A percentile compares a stretch with the other conserved stretches of the same genome.
phyloP scores from a whole-genome alignment of 1,140 invertebrate species.

The Watersipora subatra region DNA sequence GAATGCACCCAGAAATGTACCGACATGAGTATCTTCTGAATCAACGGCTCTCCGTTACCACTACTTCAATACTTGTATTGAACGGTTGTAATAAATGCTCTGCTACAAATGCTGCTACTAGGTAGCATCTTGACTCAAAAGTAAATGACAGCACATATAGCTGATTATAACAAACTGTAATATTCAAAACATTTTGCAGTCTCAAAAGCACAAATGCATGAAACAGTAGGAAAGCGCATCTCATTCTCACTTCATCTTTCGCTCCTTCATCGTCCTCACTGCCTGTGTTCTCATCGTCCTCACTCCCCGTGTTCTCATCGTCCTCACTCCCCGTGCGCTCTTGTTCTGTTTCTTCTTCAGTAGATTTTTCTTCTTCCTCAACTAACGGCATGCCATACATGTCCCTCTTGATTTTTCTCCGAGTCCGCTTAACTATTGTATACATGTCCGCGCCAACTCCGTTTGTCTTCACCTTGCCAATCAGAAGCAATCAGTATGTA shows the following conservation, averaged over 20 bases:
- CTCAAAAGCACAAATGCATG: background rate
- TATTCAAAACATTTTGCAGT: too few species aligned
- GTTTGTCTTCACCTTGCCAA: too few species aligned
- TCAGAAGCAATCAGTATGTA: too few species aligned
- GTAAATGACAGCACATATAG: too few species aligned
- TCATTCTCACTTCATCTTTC: background rate
- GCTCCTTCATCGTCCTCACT: background rate
- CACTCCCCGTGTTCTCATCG: constrained; percentile 8
- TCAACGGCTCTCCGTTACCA: too few species aligned
- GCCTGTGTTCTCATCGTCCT: constrained; percentile 15
- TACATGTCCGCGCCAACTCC: constrained; percentile 45
- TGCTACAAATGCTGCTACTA: too few species aligned
- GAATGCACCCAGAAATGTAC: background rate
- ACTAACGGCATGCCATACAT: constrained; percentile 33
- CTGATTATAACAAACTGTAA: too few species aligned
- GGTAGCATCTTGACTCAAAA: too few species aligned
- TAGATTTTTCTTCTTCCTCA: constrained; percentile 11
- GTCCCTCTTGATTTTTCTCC: constrained; percentile 28
- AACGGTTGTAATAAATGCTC: too few species aligned
- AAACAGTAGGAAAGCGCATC: background rate
- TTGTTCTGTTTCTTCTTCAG: constrained; percentile 8
- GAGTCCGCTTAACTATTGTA: constrained; percentile 47
- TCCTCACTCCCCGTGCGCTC: constrained; percentile 6
- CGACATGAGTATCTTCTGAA: too few species aligned
- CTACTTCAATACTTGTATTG: too few species aligned